These are phyloP conservation scores for Pyrocoelia pectoralis DNA, from an alignment of 2,888 invertebrate genomes.

Conservation along the genomic window DNA sequence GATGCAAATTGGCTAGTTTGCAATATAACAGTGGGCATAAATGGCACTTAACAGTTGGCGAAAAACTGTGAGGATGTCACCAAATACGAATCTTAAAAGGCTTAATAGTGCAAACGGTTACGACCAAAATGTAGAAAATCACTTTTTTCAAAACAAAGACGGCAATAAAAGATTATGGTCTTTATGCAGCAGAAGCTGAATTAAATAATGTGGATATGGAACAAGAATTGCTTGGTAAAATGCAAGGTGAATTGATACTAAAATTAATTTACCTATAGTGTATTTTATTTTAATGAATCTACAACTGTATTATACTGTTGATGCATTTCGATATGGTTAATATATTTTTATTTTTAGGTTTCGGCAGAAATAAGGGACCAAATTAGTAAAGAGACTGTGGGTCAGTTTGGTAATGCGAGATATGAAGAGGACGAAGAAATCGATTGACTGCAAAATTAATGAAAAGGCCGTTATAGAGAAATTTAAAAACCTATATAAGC, in stretches of 20 bases:
- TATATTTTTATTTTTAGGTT: too few relatives aligned
- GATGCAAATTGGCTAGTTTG: too few relatives aligned
- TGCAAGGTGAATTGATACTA: not conserved
- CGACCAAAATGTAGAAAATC: constrained; percentile 1
- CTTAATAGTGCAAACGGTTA: not conserved
- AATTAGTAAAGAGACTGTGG: not conserved
- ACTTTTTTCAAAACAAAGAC: not conserved
- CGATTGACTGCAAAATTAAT: not conserved
- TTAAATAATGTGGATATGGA: constrained; percentile 1
- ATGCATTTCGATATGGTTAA: not conserved
- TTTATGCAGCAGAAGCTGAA: not conserved
- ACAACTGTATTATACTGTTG: constrained; percentile 3
- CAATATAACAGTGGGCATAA: too few relatives aligned
- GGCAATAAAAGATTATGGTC: too few relatives aligned
- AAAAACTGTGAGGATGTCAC: constrained; percentile 2
- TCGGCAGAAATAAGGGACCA: constrained; percentile 1
- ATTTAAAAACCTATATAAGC: constrained; percentile 1
- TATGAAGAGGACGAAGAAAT: too few relatives aligned
- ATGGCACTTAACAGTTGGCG: too few relatives aligned
- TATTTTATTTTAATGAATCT: not conserved
- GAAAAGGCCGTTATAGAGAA: constrained; percentile 1
- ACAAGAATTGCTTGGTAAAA: not conserved
- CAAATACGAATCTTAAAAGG: not conserved
- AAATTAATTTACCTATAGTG: constrained; percentile 4
- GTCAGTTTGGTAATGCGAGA: too few relatives aligned